phyloP scores from a whole-genome alignment of 2,797 vertebrate species.

The Acanthurus leucopareius region DNA sequence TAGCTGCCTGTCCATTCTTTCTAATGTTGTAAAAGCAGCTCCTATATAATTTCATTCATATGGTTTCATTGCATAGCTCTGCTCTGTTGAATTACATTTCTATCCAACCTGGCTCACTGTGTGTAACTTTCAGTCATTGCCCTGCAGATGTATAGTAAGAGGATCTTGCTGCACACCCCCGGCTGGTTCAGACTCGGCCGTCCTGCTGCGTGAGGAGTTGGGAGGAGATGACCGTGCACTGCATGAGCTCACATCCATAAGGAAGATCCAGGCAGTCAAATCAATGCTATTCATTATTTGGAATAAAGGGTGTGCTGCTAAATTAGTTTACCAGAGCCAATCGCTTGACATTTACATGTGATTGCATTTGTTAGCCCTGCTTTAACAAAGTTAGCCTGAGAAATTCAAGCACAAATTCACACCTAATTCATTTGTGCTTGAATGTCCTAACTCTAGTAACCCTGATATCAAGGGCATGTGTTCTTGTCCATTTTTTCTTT shows the following conservation, averaged over 20 bases:
- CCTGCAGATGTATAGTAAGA: slow-evolving; percentile 44
- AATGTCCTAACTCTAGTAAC: slow-evolving; percentile 35
- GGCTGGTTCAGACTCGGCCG: slow-evolving; percentile 38
- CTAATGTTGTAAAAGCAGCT: slow-evolving; percentile 3
- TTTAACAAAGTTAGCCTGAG: slow-evolving; percentile 39
- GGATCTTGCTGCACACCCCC: slow-evolving; percentile 50
- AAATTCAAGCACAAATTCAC: slow-evolving; percentile 34
- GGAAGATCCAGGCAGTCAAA: slow-evolving; percentile 38
- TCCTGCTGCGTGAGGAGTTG: slow-evolving; percentile 51
- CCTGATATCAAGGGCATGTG: slow-evolving; percentile 1
- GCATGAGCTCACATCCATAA: slow-evolving; percentile 52
- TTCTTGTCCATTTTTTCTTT: slow-evolving; percentile 22
- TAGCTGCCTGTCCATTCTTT: slow-evolving; percentile 1
- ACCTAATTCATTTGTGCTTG: slow-evolving; percentile 34
- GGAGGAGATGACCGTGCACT: slow-evolving; percentile 35
- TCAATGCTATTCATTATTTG: slow-evolving; percentile 63
- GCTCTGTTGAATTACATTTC: slow-evolving; percentile 20
- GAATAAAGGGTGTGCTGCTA: slow-evolving; percentile 27
- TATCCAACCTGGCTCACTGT: slow-evolving; percentile 11
- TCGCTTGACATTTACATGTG: slow-evolving; percentile 45
- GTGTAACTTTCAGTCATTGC: slow-evolving; percentile 10
- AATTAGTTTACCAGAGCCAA: slow-evolving; percentile 43
- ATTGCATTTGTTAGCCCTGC: slow-evolving; percentile 37
- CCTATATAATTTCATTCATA: slow-evolving; percentile 25
- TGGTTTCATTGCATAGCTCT: slow-evolving; percentile 21